These are phyloP conservation scores for Cuniculus paca DNA, from an alignment of 2,797 vertebrate species.

Conservation along the genomic window DNA sequence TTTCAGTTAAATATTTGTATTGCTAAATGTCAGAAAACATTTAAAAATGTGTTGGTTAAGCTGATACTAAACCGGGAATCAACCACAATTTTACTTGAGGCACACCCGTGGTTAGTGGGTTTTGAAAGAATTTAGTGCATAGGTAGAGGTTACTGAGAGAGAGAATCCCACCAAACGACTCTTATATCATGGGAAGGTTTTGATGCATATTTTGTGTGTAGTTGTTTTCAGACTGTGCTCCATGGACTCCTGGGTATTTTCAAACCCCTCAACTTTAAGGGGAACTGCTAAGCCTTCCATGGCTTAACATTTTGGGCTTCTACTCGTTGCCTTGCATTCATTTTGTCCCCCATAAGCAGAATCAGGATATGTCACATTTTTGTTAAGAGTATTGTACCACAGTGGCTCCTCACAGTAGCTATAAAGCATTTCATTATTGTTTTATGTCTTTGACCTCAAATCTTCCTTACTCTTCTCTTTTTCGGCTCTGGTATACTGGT, in stretches of 20 bases:
- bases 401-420: neutral
- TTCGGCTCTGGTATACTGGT: neutral
- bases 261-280: neutral
- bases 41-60: conserved; percentile 8
- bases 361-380: neutral
- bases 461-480: neutral
- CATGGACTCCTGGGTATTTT: neutral
- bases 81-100: neutral
- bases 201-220: neutral
- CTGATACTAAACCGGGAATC: neutral
- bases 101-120: neutral
- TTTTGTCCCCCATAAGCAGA: neutral
- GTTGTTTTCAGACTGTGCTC: neutral
- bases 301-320: neutral
- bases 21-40: conserved; percentile 44
- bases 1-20: conserved; percentile 32
- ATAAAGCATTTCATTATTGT: neutral
- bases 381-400: neutral
- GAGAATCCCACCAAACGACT: neutral
- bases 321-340: neutral
- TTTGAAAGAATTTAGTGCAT: conserved; percentile 7
- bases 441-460: neutral
- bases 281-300: neutral
- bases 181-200: neutral
- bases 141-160: neutral